Base-by-base conservation (phyloP, 1,140 invertebrate genomes). In the Cataglyphis hispanica region DNA sequence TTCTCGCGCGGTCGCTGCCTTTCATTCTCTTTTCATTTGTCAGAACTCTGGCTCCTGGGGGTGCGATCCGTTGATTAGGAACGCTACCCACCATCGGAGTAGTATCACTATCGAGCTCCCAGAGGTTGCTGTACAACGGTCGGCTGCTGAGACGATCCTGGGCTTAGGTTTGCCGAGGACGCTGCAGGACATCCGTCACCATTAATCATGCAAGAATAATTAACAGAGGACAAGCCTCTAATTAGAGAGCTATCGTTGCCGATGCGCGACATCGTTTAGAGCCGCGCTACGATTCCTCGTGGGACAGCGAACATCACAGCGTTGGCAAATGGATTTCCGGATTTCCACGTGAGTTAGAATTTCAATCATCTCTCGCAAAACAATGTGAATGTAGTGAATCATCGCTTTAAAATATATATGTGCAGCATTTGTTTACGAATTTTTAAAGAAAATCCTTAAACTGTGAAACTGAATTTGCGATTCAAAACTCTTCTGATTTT, bases 181-280 rank as follows among this genome's bases (percentile, higher is more conserved):
- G 67, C 40, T 34, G 67, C 40, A 56, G 75, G 25, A 83, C 72
- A 89, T 86, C 86, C 75, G 86, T 88, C 90, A 88, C 86, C 88
- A 92, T 90, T 91, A 91, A 92, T 92, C 91, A 91, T 87, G 50
- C 84, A 58, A 40, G 85, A 84, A 90, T 92, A 92, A 92, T 92
- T 92, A 91, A 90, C 90, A 78, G 84, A 70, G 84, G 88, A 88
- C 89, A 91, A 81, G 74, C 86, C 87, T 87, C 90, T 91, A 91
- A 91, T 91, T 91, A 90, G 88, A 91, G 89, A 91, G 87, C 91
- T 91, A 91, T 91, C 87, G 87, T 72, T 85, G 40, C 76, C 78
- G 86, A 88, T 91, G 89, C 86, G 76, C 87, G 74, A 40, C 74
- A 77, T 67, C 84, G 84, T 58, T 80, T 81, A 85, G 84, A 58